Percentiles rank a stretch among this genome's conserved stretches.
These are phyloP conservation scores for Botrylloides violaceus DNA, from an alignment of 23 tunicate genomes.

Conservation along the genomic window DNA sequence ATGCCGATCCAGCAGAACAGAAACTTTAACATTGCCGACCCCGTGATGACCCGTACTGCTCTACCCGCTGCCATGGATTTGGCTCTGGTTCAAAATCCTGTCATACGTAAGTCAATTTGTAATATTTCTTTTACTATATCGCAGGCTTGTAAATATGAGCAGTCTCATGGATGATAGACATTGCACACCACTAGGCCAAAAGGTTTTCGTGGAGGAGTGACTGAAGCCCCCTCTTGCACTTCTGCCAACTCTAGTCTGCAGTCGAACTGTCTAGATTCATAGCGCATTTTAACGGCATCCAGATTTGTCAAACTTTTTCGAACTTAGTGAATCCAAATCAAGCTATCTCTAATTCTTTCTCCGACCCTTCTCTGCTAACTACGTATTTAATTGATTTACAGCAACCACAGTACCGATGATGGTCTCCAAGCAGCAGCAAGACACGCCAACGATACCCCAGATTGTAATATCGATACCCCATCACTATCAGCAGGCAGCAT, in stretches of 20 bases:
- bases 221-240: too few species aligned
- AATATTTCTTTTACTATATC: too few species aligned
- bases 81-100: background rate
- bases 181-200: too few species aligned
- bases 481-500: background rate
- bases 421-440: constrained; percentile 23
- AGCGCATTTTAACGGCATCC: too few species aligned
- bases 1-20: background rate
- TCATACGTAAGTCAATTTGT: background rate
- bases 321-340: too few species aligned
- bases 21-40: background rate
- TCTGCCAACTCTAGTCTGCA: too few species aligned
- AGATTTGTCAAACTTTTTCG: too few species aligned
- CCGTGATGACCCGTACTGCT: background rate
- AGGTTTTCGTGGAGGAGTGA: too few species aligned
- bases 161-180: too few species aligned
- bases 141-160: background rate
- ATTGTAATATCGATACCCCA: constrained; percentile 1
- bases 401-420: constrained; percentile 9
- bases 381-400: background rate
- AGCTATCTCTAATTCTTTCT: too few species aligned
- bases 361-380: too few species aligned
- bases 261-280: too few species aligned
- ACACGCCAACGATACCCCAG: constrained; percentile 26
- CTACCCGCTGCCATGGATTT: background rate